Evolutionary conservation across 2,888 invertebrate species (phyloP), one percentile per base, ranked within the genome.

Genomic region (Gastrophysa polygoni): DNA sequence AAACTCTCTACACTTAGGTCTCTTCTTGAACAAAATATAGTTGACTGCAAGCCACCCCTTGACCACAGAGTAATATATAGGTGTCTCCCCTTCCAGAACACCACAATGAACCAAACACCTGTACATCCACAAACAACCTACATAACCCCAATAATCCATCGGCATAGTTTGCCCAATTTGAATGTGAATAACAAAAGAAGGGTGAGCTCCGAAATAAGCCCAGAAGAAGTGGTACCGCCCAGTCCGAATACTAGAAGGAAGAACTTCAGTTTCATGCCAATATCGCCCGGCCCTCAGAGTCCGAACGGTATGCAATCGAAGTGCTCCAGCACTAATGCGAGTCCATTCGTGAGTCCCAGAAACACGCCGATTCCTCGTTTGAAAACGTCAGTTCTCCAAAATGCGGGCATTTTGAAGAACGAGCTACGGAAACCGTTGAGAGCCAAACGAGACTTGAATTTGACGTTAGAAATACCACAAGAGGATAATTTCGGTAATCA

Each of bases 191-290:
- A 64, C 16, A 80, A 84, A 34, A 79, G 86, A 61, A 78, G 86
- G 47, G 87, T 87, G 1, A 87, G 86, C 73, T 87, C 87, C 69
- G 87, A 87, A 71, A 85, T 84, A 1, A 79, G 81, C 11, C 73
- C 75, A 20, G 81, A 77, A 49, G 78, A 78, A 17, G 73, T 75
- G 49, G 88, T 90, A 55, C 90, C 90, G 0, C 89, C 89, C 67
- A 91, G 91, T 82, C 91, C 91, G 8, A 92, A 91, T 66, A 89
- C 91, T 46, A 85, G 90, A 64, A 87, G 91, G 49, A 89, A 91
- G 77, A 90, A 91, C 76, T 94, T 92, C 77, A 92, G 90, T 79
- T 95, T 95, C 75, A 91, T 91, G 28, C 94, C 94, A 0, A 95
- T 95, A 75, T 92, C 93, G 32, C 92, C 92, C 7, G 89, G 88